A percentile compares a stretch with the other conserved stretches of the same genome.
phyloP scores from a whole-genome alignment of 2,797 vertebrate genomes.

The Poeciliopsis turneri region DNA sequence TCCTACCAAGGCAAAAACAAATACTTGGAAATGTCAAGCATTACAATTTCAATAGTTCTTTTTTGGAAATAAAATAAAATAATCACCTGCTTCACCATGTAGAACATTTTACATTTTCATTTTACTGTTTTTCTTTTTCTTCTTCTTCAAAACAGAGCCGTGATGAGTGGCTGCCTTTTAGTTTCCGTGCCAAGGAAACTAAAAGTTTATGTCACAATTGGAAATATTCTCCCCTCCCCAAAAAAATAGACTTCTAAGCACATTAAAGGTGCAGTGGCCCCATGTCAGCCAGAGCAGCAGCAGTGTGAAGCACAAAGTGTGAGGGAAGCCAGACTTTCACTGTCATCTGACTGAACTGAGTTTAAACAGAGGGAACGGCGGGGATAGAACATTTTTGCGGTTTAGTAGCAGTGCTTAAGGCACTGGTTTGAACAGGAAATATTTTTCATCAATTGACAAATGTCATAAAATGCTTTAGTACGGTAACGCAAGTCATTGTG shows the following conservation, averaged over 20 bases:
- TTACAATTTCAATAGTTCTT: background rate
- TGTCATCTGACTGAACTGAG: background rate
- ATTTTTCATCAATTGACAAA: background rate
- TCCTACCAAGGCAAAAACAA: background rate
- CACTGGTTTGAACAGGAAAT: background rate
- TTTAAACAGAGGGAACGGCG: background rate
- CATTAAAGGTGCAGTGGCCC: background rate
- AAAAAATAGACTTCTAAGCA: background rate
- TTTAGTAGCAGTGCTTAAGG: background rate
- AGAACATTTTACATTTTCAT: background rate
- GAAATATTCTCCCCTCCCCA: background rate
- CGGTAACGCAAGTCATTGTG: background rate
- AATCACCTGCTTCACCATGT: background rate
- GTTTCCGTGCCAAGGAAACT: background rate
- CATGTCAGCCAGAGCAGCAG: background rate
- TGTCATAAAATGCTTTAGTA: background rate
- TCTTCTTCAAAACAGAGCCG: background rate
- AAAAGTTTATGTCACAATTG: background rate
- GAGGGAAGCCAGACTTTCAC: background rate
- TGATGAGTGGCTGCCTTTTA: no score
- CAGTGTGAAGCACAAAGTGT: background rate
- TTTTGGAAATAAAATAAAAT: background rate
- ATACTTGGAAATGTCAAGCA: background rate
- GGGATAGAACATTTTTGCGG: background rate
- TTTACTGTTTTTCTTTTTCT: background rate